A percentile compares a stretch with the other conserved stretches of the same genome.
Evolutionary conservation across 2,797 vertebrate species (phyloP).

Genomic region (Amblyraja radiata): DNA sequence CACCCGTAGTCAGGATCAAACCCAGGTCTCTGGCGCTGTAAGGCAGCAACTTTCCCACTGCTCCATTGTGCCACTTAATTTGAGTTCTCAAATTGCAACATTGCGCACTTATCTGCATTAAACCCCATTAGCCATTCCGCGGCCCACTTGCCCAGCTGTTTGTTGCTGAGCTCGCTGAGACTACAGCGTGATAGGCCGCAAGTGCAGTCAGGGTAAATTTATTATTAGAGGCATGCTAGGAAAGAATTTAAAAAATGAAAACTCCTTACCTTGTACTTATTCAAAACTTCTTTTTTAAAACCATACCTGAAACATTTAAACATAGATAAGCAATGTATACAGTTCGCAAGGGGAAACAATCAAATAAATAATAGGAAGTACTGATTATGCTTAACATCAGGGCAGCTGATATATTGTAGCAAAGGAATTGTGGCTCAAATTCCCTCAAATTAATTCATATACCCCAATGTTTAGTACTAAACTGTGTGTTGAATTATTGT

Average conservation of each 20-base stretch:
- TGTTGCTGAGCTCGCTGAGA: no score
- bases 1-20: no score
- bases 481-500: no score
- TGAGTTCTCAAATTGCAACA: no score
- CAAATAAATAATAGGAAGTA: neutral
- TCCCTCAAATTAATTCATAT: neutral
- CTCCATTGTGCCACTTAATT: no score
- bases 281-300: slow-evolving; percentile 87
- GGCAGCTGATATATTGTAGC: neutral
- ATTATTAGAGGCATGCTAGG: neutral
- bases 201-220: neutral
- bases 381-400: neutral
- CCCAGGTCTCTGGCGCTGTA: no score
- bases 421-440: neutral
- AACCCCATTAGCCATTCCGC: no score
- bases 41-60: no score
- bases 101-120: no score
- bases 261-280: slow-evolving; percentile 82
- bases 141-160: no score
- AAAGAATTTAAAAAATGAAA: neutral
- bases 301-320: slow-evolving; percentile 74
- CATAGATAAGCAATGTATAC: neutral
- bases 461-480: neutral
- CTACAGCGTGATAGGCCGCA: neutral
- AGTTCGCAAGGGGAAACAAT: neutral